phyloP scores from a whole-genome alignment of 2,797 vertebrate genomes.

The Synaphobranchus kaupii region DNA sequence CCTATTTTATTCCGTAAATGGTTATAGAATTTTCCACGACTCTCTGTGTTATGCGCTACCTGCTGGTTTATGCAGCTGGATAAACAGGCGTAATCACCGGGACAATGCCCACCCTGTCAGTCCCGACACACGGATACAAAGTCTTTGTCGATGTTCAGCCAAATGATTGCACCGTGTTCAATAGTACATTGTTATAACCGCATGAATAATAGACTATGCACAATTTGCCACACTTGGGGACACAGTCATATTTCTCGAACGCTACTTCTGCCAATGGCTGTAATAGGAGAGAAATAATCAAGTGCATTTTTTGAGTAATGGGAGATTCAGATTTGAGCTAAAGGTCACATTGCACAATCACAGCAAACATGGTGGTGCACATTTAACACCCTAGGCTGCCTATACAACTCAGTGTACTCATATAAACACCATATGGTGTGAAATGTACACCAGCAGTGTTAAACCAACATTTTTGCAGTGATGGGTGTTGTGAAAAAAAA shows the following conservation, averaged over 20 bases:
- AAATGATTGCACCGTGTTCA: not conserved
- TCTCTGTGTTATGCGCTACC: not conserved
- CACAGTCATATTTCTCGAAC: not conserved
- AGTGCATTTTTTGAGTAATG: conserved; percentile 1
- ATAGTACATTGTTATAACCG: not conserved
- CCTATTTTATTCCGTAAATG: not conserved
- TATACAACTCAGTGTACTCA: too few species aligned
- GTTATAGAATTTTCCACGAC: not conserved
- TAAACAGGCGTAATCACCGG: not conserved
- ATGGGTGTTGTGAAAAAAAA: not conserved
- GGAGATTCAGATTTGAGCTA: not conserved
- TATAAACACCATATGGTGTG: too few species aligned
- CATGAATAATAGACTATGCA: not conserved
- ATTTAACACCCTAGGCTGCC: too few species aligned
- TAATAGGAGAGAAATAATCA: not conserved
- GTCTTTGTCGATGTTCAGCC: not conserved
- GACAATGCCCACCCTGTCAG: not conserved
- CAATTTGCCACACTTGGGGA: not conserved
- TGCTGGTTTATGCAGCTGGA: not conserved
- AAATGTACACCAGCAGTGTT: too few species aligned
- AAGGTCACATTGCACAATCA: not conserved
- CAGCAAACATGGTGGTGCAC: too few species aligned
- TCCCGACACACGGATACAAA: not conserved
- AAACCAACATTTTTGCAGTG: too few species aligned
- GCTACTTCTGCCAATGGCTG: not conserved